Conservation (phyloP, 1,140 invertebrate species). For the Drosophila arawakana region DNA sequence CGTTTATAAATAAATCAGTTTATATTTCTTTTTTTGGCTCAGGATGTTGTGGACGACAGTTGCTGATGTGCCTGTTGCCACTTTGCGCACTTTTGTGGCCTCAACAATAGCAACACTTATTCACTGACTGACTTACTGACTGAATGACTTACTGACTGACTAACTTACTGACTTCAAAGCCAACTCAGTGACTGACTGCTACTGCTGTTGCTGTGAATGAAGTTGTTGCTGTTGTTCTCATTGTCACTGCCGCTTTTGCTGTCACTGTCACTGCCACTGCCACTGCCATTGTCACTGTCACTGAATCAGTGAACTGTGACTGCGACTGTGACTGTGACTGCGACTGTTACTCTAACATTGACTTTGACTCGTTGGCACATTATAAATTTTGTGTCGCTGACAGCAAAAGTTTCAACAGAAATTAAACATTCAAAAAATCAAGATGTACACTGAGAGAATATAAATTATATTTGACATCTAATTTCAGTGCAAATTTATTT, state of each 20-base stretch:
- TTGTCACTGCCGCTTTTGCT: conserved; percentile 19
- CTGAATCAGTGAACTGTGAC: conserved; percentile 36
- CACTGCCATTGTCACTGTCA: conserved; percentile 26
- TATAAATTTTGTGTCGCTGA: conserved; percentile 43
- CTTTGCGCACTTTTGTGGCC: conserved; percentile 36
- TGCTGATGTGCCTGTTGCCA: conserved; percentile 35
- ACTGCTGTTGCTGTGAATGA: conserved; percentile 19
- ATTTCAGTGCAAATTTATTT: too few relatives aligned
- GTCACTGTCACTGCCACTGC: conserved; percentile 13
- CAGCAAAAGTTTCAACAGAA: conserved; percentile 5
- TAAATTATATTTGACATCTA: too few relatives aligned
- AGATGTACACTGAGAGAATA: too few relatives aligned
- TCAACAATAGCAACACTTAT: conserved; percentile 2
- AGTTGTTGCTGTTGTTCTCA: conserved; percentile 43
- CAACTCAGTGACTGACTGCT: conserved; percentile 22
- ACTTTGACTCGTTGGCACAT: conserved; percentile 9
- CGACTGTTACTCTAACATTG: conserved; percentile 17
- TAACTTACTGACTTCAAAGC: background rate
- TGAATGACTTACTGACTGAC: conserved; percentile 31
- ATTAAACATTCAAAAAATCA: too few relatives aligned
- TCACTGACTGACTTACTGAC: conserved; percentile 30
- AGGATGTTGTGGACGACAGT: conserved; percentile 65
- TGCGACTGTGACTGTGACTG: conserved; percentile 4
- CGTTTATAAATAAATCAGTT: conserved; percentile 81
- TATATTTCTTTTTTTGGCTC: conserved; percentile 28